A percentile compares a stretch with the other conserved stretches of the same genome.
Evolutionary conservation across 1,140 invertebrate species (phyloP).

Genomic region (Pogonognathellus flavescens): DNA sequence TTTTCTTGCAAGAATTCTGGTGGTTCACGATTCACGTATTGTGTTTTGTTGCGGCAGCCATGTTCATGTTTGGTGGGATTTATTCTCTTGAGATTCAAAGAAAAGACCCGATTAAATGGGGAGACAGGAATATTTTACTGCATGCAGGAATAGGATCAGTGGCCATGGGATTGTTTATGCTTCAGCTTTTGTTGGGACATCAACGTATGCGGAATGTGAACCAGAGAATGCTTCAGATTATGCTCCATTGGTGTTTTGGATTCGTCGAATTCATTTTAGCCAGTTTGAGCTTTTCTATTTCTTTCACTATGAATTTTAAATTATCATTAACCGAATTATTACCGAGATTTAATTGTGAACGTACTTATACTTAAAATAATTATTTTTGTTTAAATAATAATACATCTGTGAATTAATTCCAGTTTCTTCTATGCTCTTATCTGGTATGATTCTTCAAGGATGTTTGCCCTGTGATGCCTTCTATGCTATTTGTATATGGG

Average conservation of each 20-base stretch:
- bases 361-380: too few relatives aligned
- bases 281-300: neutral
- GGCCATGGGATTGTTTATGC: neutral
- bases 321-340: neutral
- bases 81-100: conserved; percentile 18
- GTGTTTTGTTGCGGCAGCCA: conserved; percentile 5
- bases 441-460: neutral
- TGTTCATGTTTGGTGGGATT: conserved; percentile 51
- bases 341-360: too few relatives aligned
- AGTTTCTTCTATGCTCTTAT: neutral
- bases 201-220: neutral
- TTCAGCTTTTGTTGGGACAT: neutral
- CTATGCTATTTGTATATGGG: neutral
- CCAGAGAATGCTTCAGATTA: neutral
- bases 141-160: neutral
- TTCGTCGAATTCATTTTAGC: conserved; percentile 42
- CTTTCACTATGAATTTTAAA: neutral
- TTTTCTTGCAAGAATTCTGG: conserved; percentile 55
- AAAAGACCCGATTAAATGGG: neutral
- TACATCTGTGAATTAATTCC: too few relatives aligned
- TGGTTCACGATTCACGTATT: conserved; percentile 51
- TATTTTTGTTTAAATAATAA: neutral
- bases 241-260: conserved; percentile 41
- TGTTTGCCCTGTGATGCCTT: neutral
- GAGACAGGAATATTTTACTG: neutral